Base-by-base conservation (phyloP, 2,797 vertebrate genomes). In the Bufotes viridis region DNA sequence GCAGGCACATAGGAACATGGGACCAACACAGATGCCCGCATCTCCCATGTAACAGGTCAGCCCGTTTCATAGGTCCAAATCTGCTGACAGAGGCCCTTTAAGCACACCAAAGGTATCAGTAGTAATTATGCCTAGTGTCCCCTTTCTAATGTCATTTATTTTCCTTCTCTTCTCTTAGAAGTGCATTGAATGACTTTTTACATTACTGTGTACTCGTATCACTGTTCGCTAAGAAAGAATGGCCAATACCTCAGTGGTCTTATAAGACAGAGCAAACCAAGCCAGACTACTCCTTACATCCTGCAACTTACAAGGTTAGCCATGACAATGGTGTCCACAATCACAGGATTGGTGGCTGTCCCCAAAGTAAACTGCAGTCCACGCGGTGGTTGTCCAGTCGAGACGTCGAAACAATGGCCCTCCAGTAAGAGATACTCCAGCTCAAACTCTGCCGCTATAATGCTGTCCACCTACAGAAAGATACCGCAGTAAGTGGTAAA, bases 241-340 rank as follows among this genome's bases (percentile, higher is more conserved):
- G 22, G 8, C 10, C 7, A 22, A 63, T 63, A 6, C 20, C 22
- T 22, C 6, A 63, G 20, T 11, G 22, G 22, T 63, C 22, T 3
- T 8, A 22, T 22, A 63, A 7, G 60, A 20, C 18, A 61, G 60
- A 22, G 6, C 6, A 61, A 20, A 9, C 60, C 63, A 67, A 67
- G 65, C 0, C 49, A 42, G 42, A 42, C 42, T 42, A 7, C 42
- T 42, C 42, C 42, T 42, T 42, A 42, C 6, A 26, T 18, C 1
- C 18, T 15, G 20, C 1, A 18, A 51, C 95, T 94, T 90, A 99
- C 98, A 94, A 99, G 91, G 92, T 99, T 99, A 49, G 98, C 98
- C 98, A 99, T 99, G 83, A 99, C 98, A 24, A 99, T 99, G 14
- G 98, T 99, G 55, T 99, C 98, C 5, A 99, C 93, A 0, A 97